These are phyloP conservation scores for Prochilodus magdalenae DNA, from an alignment of 2,113 vertebrate species.

Conservation along the genomic window DNA sequence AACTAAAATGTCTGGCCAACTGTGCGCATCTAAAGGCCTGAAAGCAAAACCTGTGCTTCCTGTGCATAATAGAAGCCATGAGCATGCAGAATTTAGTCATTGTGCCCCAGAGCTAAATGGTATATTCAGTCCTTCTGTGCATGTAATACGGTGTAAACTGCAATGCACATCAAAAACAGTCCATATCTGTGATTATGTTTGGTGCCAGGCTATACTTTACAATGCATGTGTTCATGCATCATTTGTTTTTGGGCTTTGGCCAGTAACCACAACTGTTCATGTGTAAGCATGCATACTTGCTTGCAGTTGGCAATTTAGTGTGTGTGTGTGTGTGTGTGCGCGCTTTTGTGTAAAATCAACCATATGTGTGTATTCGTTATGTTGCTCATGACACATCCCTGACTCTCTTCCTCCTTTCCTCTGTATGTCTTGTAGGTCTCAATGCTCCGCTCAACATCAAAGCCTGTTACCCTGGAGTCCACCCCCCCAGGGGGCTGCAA, in stretches of 20 bases:
- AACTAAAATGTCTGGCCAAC: not conserved
- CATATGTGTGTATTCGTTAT: conserved; percentile 49
- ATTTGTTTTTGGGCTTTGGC: conserved; percentile 2
- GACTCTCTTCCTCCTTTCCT: conserved; percentile 27
- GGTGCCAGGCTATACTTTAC: conserved; percentile 26
- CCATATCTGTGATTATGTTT: not conserved
- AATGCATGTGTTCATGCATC: conserved; percentile 27
- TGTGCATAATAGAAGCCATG: not conserved
- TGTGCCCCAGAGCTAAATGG: not conserved
- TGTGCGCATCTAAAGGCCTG: not conserved
- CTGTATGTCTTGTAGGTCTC: conserved; percentile 34
- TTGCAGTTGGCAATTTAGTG: not conserved
- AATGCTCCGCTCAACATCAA: conserved; percentile 62
- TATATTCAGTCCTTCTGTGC: not conserved
- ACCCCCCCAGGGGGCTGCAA: conserved; percentile 56
- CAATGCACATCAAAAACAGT: not conserved
- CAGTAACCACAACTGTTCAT: conserved; percentile 22
- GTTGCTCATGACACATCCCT: conserved; percentile 62
- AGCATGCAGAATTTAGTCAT: not conserved
- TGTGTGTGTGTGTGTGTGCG: conserved; percentile 20
- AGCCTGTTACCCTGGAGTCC: conserved; percentile 46
- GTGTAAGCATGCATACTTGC: conserved; percentile 23
- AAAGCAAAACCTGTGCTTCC: not conserved
- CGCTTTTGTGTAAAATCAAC: conserved; percentile 54
- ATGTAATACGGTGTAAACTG: not conserved